Conservation (phyloP, 2,797 vertebrate species). For the Tapirus indicus region DNA sequence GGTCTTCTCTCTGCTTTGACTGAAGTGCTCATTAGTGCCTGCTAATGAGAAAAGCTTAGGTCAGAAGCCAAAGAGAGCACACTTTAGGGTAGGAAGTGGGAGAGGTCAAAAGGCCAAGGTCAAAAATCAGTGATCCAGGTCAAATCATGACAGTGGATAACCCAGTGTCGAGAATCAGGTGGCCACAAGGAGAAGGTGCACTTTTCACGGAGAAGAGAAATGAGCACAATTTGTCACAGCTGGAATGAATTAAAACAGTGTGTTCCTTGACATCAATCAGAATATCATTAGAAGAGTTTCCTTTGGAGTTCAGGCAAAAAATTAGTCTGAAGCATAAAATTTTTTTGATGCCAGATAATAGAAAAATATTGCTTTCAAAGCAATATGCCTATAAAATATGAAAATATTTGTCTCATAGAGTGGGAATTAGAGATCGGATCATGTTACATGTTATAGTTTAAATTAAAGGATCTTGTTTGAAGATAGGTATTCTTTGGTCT, state of each 20-base stretch:
- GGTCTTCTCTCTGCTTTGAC: constrained; percentile 59
- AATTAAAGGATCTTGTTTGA: background rate
- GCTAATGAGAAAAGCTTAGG: constrained; percentile 61
- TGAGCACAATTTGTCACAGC: background rate
- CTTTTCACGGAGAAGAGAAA: background rate
- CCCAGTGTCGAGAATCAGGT: background rate
- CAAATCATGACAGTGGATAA: background rate
- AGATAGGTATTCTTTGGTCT: background rate
- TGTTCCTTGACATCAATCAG: background rate
- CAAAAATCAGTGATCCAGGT: background rate
- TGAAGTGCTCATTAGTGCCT: constrained; percentile 48
- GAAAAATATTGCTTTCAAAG: constrained; percentile 33
- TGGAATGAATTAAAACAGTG: constrained; percentile 7
- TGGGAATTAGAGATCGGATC: background rate
- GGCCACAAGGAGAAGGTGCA: background rate
- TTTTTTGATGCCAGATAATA: background rate
- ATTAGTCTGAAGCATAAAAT: background rate
- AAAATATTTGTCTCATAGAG: background rate
- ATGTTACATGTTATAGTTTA: background rate
- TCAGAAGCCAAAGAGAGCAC: constrained; percentile 38
- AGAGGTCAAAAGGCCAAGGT: constrained; percentile 21
- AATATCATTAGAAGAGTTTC: background rate
- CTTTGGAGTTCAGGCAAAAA: background rate
- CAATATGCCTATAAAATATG: background rate
- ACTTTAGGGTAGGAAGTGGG: background rate